phyloP scores from a whole-genome alignment of 2,113 vertebrate species.

The Quiscalus mexicanus region DNA sequence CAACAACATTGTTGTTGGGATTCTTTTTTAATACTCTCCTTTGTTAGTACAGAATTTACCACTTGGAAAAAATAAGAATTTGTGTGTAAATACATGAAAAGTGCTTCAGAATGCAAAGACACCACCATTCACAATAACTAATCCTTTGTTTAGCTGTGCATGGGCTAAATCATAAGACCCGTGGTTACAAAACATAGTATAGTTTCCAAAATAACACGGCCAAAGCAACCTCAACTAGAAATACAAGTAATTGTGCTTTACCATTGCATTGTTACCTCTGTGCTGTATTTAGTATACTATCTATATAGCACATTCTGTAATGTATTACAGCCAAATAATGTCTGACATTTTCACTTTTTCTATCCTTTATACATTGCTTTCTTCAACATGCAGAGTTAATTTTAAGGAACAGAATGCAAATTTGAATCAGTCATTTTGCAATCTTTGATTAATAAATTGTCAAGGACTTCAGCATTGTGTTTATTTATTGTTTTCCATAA shows the following conservation, averaged over 20 bases:
- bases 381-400: rapidly evolving
- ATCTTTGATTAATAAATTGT: neutral
- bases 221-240: neutral
- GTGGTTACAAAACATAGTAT: neutral
- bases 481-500: neutral
- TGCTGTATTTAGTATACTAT: neutral
- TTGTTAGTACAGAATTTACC: neutral
- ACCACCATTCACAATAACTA: rapidly evolving
- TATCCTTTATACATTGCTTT: neutral
- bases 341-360: neutral
- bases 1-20: neutral
- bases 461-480: neutral
- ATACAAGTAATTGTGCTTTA: neutral
- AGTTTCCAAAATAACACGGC: neutral
- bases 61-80: neutral
- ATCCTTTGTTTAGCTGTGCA: neutral
- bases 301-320: neutral
- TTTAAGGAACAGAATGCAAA: neutral
- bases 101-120: neutral
- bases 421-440: neutral
- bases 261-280: neutral
- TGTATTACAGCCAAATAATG: neutral
- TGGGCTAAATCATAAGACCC: neutral
- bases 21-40: neutral
- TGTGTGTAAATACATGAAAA: neutral